phyloP scores from a whole-genome alignment of 1,140 invertebrate species.

The Drosophila ficusphila region DNA sequence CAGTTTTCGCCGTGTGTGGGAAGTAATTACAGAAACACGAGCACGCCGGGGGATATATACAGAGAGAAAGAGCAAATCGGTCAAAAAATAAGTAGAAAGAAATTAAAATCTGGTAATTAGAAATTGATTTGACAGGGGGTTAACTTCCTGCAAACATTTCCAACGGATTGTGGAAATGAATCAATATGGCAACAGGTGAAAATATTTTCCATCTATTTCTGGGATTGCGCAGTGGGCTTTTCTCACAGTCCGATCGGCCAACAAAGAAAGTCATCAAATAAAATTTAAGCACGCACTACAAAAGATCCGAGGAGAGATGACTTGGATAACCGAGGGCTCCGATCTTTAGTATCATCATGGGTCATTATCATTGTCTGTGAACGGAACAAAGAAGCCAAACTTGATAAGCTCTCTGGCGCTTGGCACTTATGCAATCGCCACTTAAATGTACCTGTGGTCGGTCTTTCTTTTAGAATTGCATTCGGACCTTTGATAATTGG shows the following conservation, averaged over 20 bases:
- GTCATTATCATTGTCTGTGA: constrained; percentile 56
- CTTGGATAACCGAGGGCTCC: constrained; percentile 34
- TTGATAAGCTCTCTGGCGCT: constrained; percentile 53
- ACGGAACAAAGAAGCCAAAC: constrained; percentile 30
- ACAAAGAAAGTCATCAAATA: constrained; percentile 75
- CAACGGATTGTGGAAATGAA: constrained; percentile 27
- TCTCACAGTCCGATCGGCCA: constrained; percentile 38
- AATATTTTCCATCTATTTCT: constrained; percentile 56
- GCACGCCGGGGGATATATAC: neutral
- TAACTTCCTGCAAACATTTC: constrained; percentile 30
- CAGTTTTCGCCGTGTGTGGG: constrained; percentile 41
- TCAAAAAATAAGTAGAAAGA: constrained; percentile 3
- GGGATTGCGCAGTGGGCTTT: constrained; percentile 42
- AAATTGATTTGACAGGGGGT: constrained; percentile 41
- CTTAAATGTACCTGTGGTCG: constrained; percentile 20
- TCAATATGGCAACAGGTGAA: constrained; percentile 58
- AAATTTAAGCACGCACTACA: constrained; percentile 52
- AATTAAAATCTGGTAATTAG: constrained; percentile 25
- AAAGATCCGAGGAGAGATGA: constrained; percentile 54
- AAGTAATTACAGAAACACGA: constrained; percentile 45
- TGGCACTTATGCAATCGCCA: constrained; percentile 58
- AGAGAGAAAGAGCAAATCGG: neutral
- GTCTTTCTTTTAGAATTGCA: constrained; percentile 52
- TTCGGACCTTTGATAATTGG: constrained; percentile 50
- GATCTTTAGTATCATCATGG: constrained; percentile 61